Evolutionary conservation across 2,113 vertebrate genomes (phyloP).

Genomic region (Corythaeola cristata): DNA sequence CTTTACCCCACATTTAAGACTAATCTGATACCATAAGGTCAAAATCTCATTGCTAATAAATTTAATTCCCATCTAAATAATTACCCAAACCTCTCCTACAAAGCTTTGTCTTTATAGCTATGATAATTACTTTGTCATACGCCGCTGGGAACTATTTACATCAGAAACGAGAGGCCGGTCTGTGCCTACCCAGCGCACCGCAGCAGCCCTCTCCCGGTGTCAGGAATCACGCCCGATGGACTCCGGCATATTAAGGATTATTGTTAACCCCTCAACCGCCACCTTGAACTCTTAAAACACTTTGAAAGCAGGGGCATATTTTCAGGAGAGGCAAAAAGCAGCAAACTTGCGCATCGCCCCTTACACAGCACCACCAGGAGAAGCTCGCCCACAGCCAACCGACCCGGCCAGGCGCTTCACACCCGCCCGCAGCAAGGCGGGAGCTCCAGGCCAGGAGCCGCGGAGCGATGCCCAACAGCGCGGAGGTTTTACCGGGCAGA

Average conservation of each 20-base stretch:
- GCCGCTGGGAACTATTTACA: background rate
- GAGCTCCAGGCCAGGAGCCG: too few species aligned
- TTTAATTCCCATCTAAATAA: background rate
- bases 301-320: accelerated
- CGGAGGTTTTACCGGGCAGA: too few species aligned
- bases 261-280: too few species aligned
- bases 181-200: accelerated
- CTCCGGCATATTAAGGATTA: background rate
- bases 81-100: too few species aligned
- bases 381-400: accelerated
- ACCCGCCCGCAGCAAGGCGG: accelerated
- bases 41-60: background rate
- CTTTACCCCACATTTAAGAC: background rate
- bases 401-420: accelerated
- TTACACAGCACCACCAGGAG: accelerated
- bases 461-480: background rate
- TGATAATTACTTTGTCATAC: accelerated
- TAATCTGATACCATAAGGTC: background rate
- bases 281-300: too few species aligned
- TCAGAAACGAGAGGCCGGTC: accelerated
- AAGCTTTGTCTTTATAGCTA: background rate
- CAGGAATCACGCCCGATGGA: accelerated
- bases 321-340: background rate
- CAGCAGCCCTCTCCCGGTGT: background rate
- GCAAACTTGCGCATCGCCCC: accelerated